Base-by-base conservation (phyloP, 2,797 vertebrate species). In the Helicolenus hilgendorfi region DNA sequence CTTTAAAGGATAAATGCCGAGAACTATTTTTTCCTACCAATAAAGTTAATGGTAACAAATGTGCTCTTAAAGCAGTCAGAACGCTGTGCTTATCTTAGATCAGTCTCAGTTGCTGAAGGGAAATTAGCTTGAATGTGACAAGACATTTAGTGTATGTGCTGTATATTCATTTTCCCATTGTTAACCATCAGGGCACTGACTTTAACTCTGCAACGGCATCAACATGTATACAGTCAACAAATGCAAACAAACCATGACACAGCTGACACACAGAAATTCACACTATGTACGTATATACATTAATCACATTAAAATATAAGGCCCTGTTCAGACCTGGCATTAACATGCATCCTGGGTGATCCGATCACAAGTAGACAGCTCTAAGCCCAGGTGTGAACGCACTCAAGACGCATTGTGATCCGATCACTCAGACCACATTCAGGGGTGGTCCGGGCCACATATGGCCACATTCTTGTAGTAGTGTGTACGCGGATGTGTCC, bases 21-120 rank as follows among this genome's bases (percentile, higher is more conserved):
- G 67, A 87, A 58, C 20, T 26, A 14, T 56, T 75, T 83, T 49
- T 82, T 62, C 27, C 49, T 63, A 9, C 62, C 22, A 68, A 33
- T 85, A 71, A 79, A 84, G 60, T 70, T 72, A 63, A 73, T 77
- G 27, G 26, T 77, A 64, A 83, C 59, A 87, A 85, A 90, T 83
- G 78, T 55, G 18, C 3, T 29, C 24, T 38, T 62, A 45, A 74
- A 76, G 31, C 68, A 41, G 67, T n/a, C 14, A 49, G 60, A 82
- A 33, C 13, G 6, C 27, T 33, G 24, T 45, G 29, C 24, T 60
- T 82, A 53, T 31, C 35, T 91, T 73, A 58, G 38, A 53, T 80
- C 15, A 62, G n/a, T 56, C 29, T 36, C 58, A 10, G 67, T 20
- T 36, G 33, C 68, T 78, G 53, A 72, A 49, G 29, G 22, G 9